These are phyloP conservation scores for Actinia equina DNA, from an alignment of 64 coral and sea anemone genomes.

Conservation along the genomic window DNA sequence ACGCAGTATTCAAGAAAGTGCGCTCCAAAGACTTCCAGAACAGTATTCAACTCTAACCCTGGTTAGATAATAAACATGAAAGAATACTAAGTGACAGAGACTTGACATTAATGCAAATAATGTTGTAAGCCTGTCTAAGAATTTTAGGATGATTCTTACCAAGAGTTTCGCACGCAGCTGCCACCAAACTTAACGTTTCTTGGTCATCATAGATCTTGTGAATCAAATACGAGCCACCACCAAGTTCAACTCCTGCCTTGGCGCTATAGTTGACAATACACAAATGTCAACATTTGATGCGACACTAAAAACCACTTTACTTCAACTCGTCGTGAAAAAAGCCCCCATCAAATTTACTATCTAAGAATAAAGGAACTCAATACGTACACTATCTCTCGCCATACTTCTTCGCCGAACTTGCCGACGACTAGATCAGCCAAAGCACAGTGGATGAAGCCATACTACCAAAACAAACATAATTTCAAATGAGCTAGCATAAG, in stretches of 20 bases:
- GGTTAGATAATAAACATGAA: not conserved
- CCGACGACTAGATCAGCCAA: constrained; percentile 74
- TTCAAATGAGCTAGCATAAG: constrained; percentile 9
- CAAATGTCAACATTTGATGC: constrained; percentile 20
- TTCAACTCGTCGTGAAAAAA: not conserved
- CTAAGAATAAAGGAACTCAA: not conserved
- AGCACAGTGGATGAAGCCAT: constrained; percentile 86
- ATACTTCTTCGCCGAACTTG: constrained; percentile 89
- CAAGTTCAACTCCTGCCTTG: constrained; percentile 89
- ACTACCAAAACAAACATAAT: constrained; percentile 42
- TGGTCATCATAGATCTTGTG: constrained; percentile 96
- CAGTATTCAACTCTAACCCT: constrained; percentile 72
- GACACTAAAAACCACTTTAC: constrained; percentile 1
- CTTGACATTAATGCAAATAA: not conserved
- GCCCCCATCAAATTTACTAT: not conserved
- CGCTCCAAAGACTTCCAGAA: constrained; percentile 86
- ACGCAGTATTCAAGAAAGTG: constrained; percentile 94
- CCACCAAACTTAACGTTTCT: constrained; percentile 75
- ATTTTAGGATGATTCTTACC: constrained; percentile 45
- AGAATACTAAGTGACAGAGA: not conserved
- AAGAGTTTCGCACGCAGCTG: constrained; percentile 81
- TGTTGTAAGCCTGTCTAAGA: not conserved
- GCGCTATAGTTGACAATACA: constrained; percentile 54
- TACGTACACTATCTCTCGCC: constrained; percentile 75
- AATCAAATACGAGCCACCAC: constrained; percentile 94